These are phyloP conservation scores for Scylla paramamosain DNA, from an alignment of 1,140 invertebrate species.

Conservation along the genomic window DNA sequence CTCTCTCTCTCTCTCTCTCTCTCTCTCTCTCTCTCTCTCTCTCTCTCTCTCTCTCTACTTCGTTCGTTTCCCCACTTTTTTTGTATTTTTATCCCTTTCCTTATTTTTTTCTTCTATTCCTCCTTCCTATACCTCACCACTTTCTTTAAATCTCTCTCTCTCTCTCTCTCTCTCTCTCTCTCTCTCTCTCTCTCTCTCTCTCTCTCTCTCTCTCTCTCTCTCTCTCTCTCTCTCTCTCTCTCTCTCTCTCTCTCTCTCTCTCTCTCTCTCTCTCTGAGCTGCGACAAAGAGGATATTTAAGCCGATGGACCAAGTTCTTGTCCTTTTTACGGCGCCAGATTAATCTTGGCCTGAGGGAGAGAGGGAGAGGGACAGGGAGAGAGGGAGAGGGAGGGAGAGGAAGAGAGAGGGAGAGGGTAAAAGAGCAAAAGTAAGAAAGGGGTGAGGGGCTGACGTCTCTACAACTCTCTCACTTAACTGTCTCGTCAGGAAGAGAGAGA, in stretches of 20 bases:
- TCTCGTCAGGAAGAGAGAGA: not conserved
- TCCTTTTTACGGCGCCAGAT: constrained; percentile 21
- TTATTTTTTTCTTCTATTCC: too few species aligned
- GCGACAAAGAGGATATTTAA: constrained; percentile 49
- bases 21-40: not conserved
- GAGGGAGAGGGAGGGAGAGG: not conserved
- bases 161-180: not conserved
- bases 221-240: constrained; percentile 27
- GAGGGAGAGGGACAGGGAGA: not conserved
- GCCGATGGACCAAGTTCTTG: constrained; percentile 36
- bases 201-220: constrained; percentile 39
- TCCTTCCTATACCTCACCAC: not conserved
- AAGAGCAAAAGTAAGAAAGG: too few species aligned
- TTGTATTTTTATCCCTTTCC: too few species aligned
- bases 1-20: not conserved
- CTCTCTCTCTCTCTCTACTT: not conserved
- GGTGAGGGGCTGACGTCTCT: too few species aligned
- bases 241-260: constrained; percentile 19
- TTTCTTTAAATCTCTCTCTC: not conserved
- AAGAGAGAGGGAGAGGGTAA: not conserved
- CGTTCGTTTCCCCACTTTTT: too few species aligned
- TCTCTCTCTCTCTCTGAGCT: not conserved
- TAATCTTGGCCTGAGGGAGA: constrained; percentile 35
- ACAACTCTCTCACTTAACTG: too few species aligned
- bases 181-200: not conserved